phyloP scores from a whole-genome alignment of 1,140 invertebrate genomes.

The Choristoneura fumiferana region DNA sequence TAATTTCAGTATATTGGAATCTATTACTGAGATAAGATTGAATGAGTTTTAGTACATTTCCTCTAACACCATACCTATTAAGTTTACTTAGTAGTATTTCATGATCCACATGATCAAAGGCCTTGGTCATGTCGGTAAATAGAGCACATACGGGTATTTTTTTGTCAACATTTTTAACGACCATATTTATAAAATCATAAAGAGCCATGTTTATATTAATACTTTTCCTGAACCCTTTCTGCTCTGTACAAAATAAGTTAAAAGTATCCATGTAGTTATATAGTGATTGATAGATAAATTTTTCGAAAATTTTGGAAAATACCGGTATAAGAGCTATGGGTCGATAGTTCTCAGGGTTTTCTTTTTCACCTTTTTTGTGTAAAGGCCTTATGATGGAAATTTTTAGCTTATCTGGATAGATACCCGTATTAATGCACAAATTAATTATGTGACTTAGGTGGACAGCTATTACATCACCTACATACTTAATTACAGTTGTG shows the following conservation, averaged over 20 bases:
- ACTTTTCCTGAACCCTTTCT: too few species aligned
- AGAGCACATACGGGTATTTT: too few species aligned
- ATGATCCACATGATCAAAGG: too few species aligned
- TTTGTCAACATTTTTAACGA: too few species aligned
- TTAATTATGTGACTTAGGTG: not conserved
- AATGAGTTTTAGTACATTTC: not conserved
- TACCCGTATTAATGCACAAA: not conserved
- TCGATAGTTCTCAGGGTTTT: not conserved
- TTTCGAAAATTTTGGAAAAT: conserved; percentile 13
- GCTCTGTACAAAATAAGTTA: not conserved
- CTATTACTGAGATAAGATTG: not conserved
- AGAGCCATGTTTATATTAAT: too few species aligned
- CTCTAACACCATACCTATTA: not conserved
- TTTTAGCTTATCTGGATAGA: not conserved
- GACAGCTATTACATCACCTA: not conserved
- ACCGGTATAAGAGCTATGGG: conserved; percentile 1
- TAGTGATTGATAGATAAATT: conserved; percentile 6
- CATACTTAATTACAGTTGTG: not conserved
- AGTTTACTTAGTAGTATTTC: too few species aligned
- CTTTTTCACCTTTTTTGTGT: too few species aligned
- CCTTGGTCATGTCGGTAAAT: too few species aligned
- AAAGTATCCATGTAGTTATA: too few species aligned
- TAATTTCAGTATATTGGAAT: too few species aligned
- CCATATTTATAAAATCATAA: too few species aligned
- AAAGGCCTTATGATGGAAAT: not conserved